phyloP scores from a whole-genome alignment of 2,797 vertebrate genomes.

The Cygnus olor region DNA sequence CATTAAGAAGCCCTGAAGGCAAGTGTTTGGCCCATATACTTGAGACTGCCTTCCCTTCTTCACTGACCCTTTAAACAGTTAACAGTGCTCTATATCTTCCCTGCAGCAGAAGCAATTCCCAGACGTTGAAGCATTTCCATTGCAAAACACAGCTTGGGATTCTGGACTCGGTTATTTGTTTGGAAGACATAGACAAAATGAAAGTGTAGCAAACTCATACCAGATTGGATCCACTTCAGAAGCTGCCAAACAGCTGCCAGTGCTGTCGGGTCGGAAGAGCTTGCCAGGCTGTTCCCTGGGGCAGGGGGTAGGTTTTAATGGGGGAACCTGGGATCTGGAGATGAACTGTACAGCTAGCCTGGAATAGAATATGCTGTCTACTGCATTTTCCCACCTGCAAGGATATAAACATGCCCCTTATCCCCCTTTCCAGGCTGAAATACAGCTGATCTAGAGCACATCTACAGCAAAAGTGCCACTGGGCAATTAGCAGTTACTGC shows the following conservation, averaged over 20 bases:
- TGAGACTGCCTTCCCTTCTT: background rate
- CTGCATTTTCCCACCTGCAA: slow-evolving; percentile 36
- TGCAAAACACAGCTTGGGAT: slow-evolving; percentile 74
- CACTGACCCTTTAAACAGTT: slow-evolving; percentile 53
- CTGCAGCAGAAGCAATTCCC: slow-evolving; percentile 66
- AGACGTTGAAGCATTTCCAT: slow-evolving; percentile 71
- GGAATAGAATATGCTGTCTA: slow-evolving; percentile 58
- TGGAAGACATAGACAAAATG: slow-evolving; percentile 72
- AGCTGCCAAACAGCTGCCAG: slow-evolving; percentile 77
- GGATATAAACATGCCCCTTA: slow-evolving; percentile 10
- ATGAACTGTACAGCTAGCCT: slow-evolving; percentile 34
- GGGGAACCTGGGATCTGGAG: slow-evolving; percentile 52
- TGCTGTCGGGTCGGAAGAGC: slow-evolving; percentile 65
- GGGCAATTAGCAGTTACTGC: slow-evolving; percentile 31
- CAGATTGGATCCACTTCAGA: slow-evolving; percentile 74
- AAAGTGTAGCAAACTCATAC: slow-evolving; percentile 77
- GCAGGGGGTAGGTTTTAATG: slow-evolving; percentile 17
- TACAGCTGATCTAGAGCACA: slow-evolving; percentile 37
- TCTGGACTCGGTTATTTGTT: slow-evolving; percentile 69
- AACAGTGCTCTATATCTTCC: slow-evolving; percentile 40
- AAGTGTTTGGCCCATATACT: background rate
- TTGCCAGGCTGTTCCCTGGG: slow-evolving; percentile 58
- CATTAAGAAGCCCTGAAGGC: background rate
- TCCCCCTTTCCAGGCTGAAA: slow-evolving; percentile 28
- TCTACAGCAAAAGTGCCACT: background rate